Percentiles rank a stretch among this genome's conserved stretches.
Evolutionary conservation across 2,113 vertebrate species (phyloP).

Genomic region (Seriola aureovittata): DNA sequence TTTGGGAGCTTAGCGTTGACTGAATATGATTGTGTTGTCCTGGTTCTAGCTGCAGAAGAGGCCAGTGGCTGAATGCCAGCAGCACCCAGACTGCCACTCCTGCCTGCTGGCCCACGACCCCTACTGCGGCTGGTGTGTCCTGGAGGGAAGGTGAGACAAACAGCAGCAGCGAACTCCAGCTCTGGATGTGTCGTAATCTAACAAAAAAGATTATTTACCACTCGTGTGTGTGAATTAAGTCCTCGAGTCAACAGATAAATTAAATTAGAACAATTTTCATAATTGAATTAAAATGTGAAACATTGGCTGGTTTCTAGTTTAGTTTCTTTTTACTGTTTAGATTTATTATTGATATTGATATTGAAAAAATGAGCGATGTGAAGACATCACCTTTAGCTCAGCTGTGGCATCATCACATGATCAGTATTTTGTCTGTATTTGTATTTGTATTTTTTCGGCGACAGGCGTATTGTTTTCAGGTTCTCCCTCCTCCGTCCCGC

Average conservation of each 20-base stretch:
- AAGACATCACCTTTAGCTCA: background rate
- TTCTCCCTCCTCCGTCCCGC: too few species aligned
- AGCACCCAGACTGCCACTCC: constrained; percentile 89
- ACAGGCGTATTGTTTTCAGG: too few species aligned
- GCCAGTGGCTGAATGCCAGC: constrained; percentile 92
- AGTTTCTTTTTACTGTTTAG: background rate
- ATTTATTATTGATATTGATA: too few species aligned
- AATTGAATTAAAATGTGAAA: background rate
- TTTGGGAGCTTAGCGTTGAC: constrained; percentile 53
- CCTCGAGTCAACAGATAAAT: background rate
- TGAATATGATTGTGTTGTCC: constrained; percentile 54
- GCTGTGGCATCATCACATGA: too few species aligned
- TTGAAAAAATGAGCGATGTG: background rate
- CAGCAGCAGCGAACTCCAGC: background rate
- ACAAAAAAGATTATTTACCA: background rate
- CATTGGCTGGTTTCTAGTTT: background rate
- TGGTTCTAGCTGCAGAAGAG: constrained; percentile 90
- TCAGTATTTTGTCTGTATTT: too few species aligned
- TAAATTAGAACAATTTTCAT: background rate
- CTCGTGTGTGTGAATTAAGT: background rate
- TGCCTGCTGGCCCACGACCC: constrained; percentile 93
- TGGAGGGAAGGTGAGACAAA: constrained; percentile 91
- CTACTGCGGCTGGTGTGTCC: constrained; percentile 98
- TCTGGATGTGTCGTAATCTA: background rate
- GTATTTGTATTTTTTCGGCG: too few species aligned